Percentiles rank a stretch among this genome's conserved stretches.
Evolutionary conservation across 2,113 vertebrate genomes (phyloP).

Genomic region (Sceloporus undulatus): DNA sequence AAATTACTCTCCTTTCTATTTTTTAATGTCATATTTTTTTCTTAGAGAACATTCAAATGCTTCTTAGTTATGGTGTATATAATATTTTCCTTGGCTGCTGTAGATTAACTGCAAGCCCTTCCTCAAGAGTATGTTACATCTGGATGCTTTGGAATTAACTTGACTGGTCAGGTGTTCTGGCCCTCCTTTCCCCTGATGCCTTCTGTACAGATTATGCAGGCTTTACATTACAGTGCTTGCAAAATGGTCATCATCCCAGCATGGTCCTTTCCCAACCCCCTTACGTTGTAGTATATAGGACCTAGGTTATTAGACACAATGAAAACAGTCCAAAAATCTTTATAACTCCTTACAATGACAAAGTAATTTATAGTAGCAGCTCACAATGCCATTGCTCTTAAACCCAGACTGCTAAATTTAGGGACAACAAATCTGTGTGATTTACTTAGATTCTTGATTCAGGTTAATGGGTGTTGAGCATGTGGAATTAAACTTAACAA

Average conservation of each 20-base stretch:
- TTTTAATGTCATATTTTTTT: constrained; percentile 14
- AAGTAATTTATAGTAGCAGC: constrained; percentile 18
- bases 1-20: constrained; percentile 8
- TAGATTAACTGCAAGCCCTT: constrained; percentile 7
- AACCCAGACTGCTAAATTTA: neutral
- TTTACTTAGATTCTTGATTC: neutral
- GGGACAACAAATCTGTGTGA: neutral
- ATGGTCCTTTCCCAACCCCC: neutral
- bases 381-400: neutral
- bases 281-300: neutral
- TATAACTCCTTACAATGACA: neutral
- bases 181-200: neutral
- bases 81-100: constrained; percentile 38
- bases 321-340: constrained; percentile 8
- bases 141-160: constrained; percentile 33
- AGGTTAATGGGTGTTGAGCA: neutral
- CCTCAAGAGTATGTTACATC: neutral
- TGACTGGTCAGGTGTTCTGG: neutral
- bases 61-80: constrained; percentile 27
- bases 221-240: constrained; percentile 1
- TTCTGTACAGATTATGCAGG: neutral
- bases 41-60: constrained; percentile 26
- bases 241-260: neutral
- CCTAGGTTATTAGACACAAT: neutral
- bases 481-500: neutral